Percentiles rank a stretch among this genome's conserved stretches.
Conservation (phyloP, 1,140 invertebrate species). For the Neoseiulus cucumeris region DNA sequence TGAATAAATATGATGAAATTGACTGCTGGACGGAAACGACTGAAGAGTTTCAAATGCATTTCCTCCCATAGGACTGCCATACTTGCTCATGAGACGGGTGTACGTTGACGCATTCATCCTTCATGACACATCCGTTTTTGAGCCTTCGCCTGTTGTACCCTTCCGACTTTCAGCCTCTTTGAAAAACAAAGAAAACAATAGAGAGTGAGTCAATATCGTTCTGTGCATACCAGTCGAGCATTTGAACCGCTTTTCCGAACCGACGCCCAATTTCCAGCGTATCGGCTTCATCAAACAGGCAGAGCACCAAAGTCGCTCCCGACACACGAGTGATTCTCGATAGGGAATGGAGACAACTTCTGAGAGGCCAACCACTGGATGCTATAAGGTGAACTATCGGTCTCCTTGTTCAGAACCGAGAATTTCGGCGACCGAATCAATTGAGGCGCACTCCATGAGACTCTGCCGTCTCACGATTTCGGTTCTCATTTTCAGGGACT, state of each 20-base stretch:
- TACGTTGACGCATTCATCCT: conserved; percentile 27
- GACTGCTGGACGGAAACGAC: too few species aligned
- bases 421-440: too few species aligned
- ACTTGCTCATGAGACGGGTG: conserved; percentile 25
- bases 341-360: conserved; percentile 8
- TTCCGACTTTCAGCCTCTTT: conserved; percentile 5
- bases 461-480: too few species aligned
- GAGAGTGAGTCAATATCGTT: too few species aligned
- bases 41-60: not conserved
- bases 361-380: conserved; percentile 5
- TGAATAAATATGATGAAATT: not conserved
- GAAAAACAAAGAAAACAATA: not conserved
- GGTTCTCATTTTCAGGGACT: conserved; percentile 21
- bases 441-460: too few species aligned
- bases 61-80: conserved; percentile 24
- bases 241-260: too few species aligned
- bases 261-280: too few species aligned
- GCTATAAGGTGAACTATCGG: not conserved
- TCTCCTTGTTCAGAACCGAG: too few species aligned
- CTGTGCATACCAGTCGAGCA: too few species aligned
- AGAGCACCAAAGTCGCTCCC: not conserved
- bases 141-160: conserved; percentile 12
- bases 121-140: conserved; percentile 24
- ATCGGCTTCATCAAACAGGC: not conserved
- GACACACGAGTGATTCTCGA: conserved; percentile 7